A percentile compares a stretch with the other conserved stretches of the same genome.
Conservation (phyloP, 1,140 invertebrate genomes). For the Alviniconcha marisindica region DNA sequence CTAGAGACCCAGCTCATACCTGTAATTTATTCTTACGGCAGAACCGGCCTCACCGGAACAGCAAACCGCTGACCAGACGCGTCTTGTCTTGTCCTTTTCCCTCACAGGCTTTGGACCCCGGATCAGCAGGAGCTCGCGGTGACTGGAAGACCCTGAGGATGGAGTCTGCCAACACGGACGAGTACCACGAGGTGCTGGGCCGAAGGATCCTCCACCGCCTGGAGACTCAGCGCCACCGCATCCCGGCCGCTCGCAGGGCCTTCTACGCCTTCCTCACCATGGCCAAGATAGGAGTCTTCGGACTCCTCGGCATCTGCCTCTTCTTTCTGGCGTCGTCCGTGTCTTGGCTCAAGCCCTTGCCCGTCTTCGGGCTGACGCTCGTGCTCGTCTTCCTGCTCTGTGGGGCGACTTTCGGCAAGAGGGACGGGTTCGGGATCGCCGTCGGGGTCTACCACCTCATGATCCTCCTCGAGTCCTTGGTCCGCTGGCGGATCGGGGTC, state of each 20-base stretch:
- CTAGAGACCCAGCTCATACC: too few species aligned
- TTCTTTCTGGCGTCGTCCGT: slow-evolving; percentile 37
- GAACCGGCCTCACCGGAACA: too few species aligned
- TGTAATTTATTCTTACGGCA: too few species aligned
- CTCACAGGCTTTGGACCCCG: slow-evolving; percentile 34
- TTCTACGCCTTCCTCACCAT: slow-evolving; percentile 45
- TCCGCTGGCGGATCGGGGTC: slow-evolving; percentile 43
- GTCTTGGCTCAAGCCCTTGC: background rate
- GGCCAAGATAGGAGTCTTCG: slow-evolving; percentile 45
- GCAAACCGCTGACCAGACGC: too few species aligned
- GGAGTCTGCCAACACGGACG: slow-evolving; percentile 44
- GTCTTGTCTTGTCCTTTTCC: too few species aligned
- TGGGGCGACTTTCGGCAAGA: slow-evolving; percentile 42
- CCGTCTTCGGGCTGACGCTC: slow-evolving; percentile 48
- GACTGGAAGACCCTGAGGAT: slow-evolving; percentile 49
- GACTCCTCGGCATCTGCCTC: slow-evolving; percentile 43
- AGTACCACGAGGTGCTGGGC: slow-evolving; percentile 54
- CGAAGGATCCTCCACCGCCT: slow-evolving; percentile 45
- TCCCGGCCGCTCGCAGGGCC: background rate
- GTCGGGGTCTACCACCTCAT: slow-evolving; percentile 49
- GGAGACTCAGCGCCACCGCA: slow-evolving; percentile 33
- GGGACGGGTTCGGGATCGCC: slow-evolving; percentile 58
- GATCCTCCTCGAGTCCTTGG: slow-evolving; percentile 42
- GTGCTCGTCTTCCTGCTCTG: slow-evolving; percentile 44
- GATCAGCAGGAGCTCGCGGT: background rate